Evolutionary conservation across 2,888 invertebrate genomes (phyloP).

Genomic region (Fragum whitleyi): DNA sequence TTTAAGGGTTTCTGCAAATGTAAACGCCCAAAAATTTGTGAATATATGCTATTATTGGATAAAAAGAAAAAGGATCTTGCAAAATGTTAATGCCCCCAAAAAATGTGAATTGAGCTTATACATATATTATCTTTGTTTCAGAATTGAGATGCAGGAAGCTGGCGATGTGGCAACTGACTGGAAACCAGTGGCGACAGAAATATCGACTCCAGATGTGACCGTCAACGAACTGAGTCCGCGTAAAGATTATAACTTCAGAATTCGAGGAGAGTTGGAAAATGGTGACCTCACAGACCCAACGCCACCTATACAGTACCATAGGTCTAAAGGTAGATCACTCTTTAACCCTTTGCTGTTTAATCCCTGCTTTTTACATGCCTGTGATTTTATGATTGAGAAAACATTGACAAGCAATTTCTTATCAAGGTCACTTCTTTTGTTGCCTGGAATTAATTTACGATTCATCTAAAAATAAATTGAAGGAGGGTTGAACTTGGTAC

Average conservation of each 20-base stretch:
- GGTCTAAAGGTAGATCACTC: conserved; percentile 69
- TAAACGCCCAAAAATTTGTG: too few relatives aligned
- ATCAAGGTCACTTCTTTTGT: conserved; percentile 10
- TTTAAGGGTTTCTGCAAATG: too few relatives aligned
- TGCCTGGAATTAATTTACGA: not conserved
- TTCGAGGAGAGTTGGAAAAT: conserved; percentile 93
- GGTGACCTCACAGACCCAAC: conserved; percentile 98
- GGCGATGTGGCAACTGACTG: conserved; percentile 65
- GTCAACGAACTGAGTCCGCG: conserved; percentile 90
- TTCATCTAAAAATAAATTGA: not conserved
- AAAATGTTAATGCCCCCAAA: too few relatives aligned
- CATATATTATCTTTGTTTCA: too few relatives aligned
- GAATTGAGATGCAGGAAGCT: conserved; percentile 74
- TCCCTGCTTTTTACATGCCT: too few relatives aligned
- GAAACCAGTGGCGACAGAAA: conserved; percentile 74
- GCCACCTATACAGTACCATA: conserved; percentile 88
- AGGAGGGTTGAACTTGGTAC: not conserved
- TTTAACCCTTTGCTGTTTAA: too few relatives aligned
- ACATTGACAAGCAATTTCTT: too few relatives aligned
- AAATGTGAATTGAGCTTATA: too few relatives aligned
- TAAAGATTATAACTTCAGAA: conserved; percentile 97
- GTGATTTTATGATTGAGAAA: too few relatives aligned
- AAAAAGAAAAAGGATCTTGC: too few relatives aligned
- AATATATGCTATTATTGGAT: too few relatives aligned
- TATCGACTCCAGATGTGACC: conserved; percentile 72